These are phyloP conservation scores for Pollicipes pollicipes DNA, from an alignment of 1,140 invertebrate species.

Conservation along the genomic window DNA sequence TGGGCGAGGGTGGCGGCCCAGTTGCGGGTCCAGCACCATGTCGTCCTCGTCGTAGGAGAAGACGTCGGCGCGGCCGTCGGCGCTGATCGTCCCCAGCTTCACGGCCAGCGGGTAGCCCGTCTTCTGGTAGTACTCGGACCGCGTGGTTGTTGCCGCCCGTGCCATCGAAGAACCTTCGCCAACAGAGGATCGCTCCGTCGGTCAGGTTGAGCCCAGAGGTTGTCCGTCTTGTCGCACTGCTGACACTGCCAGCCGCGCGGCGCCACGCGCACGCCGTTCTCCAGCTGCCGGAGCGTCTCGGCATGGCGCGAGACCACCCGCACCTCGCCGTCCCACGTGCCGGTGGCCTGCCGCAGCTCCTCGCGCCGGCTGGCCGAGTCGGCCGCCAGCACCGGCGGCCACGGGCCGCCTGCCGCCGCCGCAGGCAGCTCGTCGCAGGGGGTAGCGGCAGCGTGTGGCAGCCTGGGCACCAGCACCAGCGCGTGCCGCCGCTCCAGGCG, in stretches of 20 bases:
- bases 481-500: slow-evolving; percentile 58
- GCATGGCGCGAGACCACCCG: slow-evolving; percentile 62
- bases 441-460: slow-evolving; percentile 52
- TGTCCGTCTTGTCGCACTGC: slow-evolving; percentile 79
- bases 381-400: slow-evolving; percentile 49
- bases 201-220: slow-evolving; percentile 97
- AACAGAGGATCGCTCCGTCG: slow-evolving; percentile 86
- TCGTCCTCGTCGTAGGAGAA: slow-evolving; percentile 96
- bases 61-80: slow-evolving; percentile 81
- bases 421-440: slow-evolving; percentile 49
- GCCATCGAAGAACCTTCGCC: slow-evolving; percentile 84
- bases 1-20: slow-evolving; percentile 78
- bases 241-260: slow-evolving; percentile 87
- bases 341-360: slow-evolving; percentile 59
- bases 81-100: slow-evolving; percentile 89
- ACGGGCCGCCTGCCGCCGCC: slow-evolving; percentile 31
- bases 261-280: slow-evolving; percentile 66
- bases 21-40: slow-evolving; percentile 84
- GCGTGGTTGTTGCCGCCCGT: slow-evolving; percentile 96
- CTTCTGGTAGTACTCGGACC: slow-evolving; percentile 59
- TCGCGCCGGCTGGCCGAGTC: slow-evolving; percentile 68
- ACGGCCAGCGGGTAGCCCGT: slow-evolving; percentile 80
- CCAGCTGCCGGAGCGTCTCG: slow-evolving; percentile 57
- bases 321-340: slow-evolving; percentile 87
- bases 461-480: slow-evolving; percentile 61